Evolutionary conservation across 2,113 vertebrate genomes (phyloP).

Genomic region (Dunckerocampus dactyliophorus): DNA sequence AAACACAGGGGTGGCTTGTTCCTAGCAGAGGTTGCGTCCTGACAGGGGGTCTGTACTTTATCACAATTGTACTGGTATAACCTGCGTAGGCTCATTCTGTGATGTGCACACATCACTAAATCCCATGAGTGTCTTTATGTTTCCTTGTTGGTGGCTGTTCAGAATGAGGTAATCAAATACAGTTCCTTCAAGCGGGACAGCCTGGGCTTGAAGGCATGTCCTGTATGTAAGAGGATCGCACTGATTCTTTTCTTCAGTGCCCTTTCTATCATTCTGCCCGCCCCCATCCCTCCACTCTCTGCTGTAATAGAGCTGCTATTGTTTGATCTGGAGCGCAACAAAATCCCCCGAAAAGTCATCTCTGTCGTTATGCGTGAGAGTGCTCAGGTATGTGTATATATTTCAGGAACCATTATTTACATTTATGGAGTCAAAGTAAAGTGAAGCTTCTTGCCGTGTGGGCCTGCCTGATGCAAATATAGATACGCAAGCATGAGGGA

Average conservation of each 20-base stretch:
- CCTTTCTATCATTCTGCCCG: slow-evolving; percentile 45
- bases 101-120: slow-evolving; percentile 3
- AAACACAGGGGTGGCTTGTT: slow-evolving; percentile 67
- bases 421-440: slow-evolving; percentile 28
- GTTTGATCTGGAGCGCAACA: slow-evolving; percentile 70
- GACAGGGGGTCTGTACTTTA: slow-evolving; percentile 47
- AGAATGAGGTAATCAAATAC: slow-evolving; percentile 47
- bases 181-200: slow-evolving; percentile 40
- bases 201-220: slow-evolving; percentile 32
- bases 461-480: slow-evolving; percentile 34
- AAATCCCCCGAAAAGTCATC: slow-evolving; percentile 66
- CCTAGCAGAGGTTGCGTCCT: slow-evolving; percentile 60
- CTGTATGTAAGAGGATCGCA: slow-evolving; percentile 55
- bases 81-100: too few species aligned
- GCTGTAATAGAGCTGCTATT: slow-evolving; percentile 74
- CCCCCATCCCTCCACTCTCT: slow-evolving; percentile 33
- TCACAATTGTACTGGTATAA: too few species aligned
- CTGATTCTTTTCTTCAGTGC: slow-evolving; percentile 28
- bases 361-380: slow-evolving; percentile 35
- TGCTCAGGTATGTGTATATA: slow-evolving; percentile 11
- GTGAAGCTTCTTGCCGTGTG: slow-evolving; percentile 34
- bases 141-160: neutral
- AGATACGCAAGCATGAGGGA: slow-evolving; percentile 22
- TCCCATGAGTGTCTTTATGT: slow-evolving; percentile 14
- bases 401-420: slow-evolving; percentile 44